Evolutionary conservation across 2,888 invertebrate genomes (phyloP).

Genomic region (Ditylenchus weischeri): DNA sequence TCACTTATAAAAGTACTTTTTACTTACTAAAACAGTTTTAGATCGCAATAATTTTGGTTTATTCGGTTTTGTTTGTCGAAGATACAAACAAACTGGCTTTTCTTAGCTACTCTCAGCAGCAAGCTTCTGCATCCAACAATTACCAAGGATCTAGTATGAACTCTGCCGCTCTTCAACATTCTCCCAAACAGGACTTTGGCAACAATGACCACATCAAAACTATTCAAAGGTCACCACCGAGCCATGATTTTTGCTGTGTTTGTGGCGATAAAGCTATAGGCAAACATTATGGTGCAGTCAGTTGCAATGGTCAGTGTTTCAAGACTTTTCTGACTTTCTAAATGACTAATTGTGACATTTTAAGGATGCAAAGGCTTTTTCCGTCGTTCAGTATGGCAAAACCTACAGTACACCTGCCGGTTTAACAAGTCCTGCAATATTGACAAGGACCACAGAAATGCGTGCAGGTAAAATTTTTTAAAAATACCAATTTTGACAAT

Average conservation of each 20-base stretch:
- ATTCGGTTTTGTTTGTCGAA: no score
- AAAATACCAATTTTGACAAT: constrained; percentile 41
- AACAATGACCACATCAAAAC: no score
- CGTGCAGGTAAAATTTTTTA: constrained; percentile 58
- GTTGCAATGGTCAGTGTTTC: constrained; percentile 44
- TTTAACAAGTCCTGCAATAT: constrained; percentile 57
- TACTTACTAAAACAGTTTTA: no score
- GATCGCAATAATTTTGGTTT: no score
- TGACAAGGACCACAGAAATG: constrained; percentile 59
- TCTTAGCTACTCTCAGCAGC: no score
- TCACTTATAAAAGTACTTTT: no score
- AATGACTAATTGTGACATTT: not conserved
- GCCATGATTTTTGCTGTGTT: constrained; percentile 51
- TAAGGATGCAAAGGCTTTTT: constrained; percentile 14
- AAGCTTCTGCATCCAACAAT: no score
- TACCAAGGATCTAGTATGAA: no score
- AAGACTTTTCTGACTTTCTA: not conserved
- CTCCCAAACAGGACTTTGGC: no score
- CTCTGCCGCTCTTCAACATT: no score
- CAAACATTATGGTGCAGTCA: constrained; percentile 37
- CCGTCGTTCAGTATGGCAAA: constrained; percentile 51
- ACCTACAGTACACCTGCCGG: constrained; percentile 58
- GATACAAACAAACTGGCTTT: no score
- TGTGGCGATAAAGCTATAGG: constrained; percentile 58
- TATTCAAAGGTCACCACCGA: no score